phyloP scores from a whole-genome alignment of 2,797 vertebrate genomes.

The Sebastes kiyomatsui region DNA sequence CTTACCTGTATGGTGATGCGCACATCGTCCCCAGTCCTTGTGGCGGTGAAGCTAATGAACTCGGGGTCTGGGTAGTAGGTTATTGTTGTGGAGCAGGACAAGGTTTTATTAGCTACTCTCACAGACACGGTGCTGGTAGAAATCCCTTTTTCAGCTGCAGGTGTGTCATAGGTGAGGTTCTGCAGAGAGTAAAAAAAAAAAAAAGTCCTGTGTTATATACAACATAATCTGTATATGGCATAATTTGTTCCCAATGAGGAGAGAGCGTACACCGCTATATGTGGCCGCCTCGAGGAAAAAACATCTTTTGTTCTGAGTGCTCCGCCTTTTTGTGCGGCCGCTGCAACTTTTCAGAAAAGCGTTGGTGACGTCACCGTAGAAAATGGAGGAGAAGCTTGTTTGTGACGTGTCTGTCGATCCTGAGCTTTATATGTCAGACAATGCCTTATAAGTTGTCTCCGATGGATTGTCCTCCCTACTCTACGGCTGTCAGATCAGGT shows the following conservation, averaged over 20 bases:
- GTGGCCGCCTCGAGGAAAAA: too few species aligned
- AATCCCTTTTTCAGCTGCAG: not conserved
- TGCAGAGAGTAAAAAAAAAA: constrained; percentile 27
- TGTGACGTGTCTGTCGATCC: too few species aligned
- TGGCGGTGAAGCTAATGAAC: constrained; percentile 82
- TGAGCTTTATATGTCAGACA: too few species aligned
- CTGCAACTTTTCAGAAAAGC: too few species aligned
- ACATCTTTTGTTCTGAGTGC: rapidly evolving
- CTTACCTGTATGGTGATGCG: constrained; percentile 72
- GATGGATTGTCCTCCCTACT: too few species aligned
- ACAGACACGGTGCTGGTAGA: constrained; percentile 59
- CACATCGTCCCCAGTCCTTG: not conserved
- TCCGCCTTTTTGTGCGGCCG: too few species aligned
- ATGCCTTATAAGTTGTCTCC: too few species aligned
- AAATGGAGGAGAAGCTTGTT: too few species aligned
- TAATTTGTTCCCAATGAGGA: not conserved
- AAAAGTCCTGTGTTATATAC: not conserved
- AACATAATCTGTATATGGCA: not conserved
- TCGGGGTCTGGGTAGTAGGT: constrained; percentile 85
- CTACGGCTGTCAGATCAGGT: too few species aligned
- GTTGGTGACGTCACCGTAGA: too few species aligned
- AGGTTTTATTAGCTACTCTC: constrained; percentile 78
- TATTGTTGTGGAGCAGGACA: constrained; percentile 77
- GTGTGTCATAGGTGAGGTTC: constrained; percentile 54
- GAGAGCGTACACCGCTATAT: too few species aligned